phyloP scores from a whole-genome alignment of 2,113 vertebrate species.

The rabbit (Oryctolagus cuniculus) region mOryCun1.1 NC_091439.1:48034501-48035000 shows the following conservation, averaged over 20 bases:
- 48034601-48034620: background rate
- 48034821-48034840: background rate
- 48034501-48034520: background rate
- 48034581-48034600: background rate
- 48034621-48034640: background rate
- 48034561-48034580: background rate
- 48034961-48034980: background rate
- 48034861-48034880: background rate
- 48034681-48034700: background rate
- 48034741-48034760: background rate
- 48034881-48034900: background rate
- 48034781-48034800: background rate
- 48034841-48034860: background rate
- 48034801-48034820: background rate
- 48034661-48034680: background rate
- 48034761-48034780: background rate
- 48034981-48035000: background rate
- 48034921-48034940: background rate
- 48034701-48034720: background rate
- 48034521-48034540: background rate
- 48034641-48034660: background rate
- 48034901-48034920: background rate
- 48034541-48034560: background rate
- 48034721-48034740: background rate
- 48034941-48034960: background rate